Conservation (phyloP, 1,140 invertebrate genomes). For the Polypedilum pembai region DNA sequence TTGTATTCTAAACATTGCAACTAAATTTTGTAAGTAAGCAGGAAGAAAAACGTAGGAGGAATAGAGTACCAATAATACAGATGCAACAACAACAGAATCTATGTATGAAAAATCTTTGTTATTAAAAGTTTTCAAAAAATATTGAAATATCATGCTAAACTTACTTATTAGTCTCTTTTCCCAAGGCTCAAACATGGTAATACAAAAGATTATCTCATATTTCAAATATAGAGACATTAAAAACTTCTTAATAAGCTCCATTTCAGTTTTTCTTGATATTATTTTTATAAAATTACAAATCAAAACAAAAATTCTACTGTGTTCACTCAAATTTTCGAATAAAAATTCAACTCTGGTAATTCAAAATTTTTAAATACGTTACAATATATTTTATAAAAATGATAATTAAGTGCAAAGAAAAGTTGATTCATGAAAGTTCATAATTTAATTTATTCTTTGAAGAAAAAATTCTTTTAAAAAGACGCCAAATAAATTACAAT, state of each 20-base stretch:
- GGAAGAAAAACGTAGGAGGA: conserved; percentile 13
- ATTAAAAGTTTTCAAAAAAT: not conserved
- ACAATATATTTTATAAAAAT: not conserved
- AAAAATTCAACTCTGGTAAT: not conserved
- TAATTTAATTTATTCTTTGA: no score
- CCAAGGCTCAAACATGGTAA: not conserved
- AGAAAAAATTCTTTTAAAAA: no score
- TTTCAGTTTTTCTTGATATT: not conserved
- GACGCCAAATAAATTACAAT: no score
- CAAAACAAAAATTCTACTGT: not conserved
- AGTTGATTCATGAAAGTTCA: no score
- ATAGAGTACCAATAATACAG: not conserved
- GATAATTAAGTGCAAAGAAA: not conserved
- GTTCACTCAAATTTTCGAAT: not conserved
- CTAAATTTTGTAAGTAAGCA: not conserved
- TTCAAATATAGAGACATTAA: not conserved
- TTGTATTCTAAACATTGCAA: not conserved
- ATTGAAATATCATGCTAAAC: not conserved
- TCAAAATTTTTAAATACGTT: not conserved
- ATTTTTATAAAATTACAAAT: not conserved
- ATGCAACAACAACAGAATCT: not conserved
- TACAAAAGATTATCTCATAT: not conserved
- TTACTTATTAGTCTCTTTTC: not conserved
- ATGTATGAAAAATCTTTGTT: not conserved
- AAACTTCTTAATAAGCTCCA: not conserved